Evolutionary conservation across 2,797 vertebrate genomes (phyloP), one percentile per base, ranked within the genome.

Genomic region (Vespertilio murinus): DNA sequence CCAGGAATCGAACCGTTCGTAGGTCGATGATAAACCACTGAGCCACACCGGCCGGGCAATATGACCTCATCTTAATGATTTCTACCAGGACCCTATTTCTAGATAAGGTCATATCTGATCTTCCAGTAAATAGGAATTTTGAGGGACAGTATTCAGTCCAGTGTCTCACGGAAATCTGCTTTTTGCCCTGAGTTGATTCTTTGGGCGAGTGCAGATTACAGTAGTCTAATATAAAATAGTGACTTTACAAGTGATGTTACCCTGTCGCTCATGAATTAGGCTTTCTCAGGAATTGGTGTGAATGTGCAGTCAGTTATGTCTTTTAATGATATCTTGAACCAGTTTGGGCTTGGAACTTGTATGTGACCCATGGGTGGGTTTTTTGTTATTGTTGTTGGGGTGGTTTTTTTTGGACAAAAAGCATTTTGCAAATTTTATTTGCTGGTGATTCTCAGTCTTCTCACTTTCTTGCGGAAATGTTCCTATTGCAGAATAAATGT

Each of bases 381-480:
- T 18, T 49, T 49, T 49, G 14, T 20, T n/a, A n/a, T n/a, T n/a
- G n/a, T 42, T 42, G 9, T 2, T 42, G 42, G 42, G 11, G 42
- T 42, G 7, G 8, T 54, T 54, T 54, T 22, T 74, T 94, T 78
- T 59, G 79, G 40, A 74, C 86, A 78, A 78, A 94, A 90, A 56
- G 9, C n/a, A 40, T 89, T 80, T 95, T 94, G 23, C 7, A 93
- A 84, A 54, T 85, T 28, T 92, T 67, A 64, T 42, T 97, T 96
- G 47, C 33, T 88, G 28, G 73, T 95, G 65, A 49, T 91, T 85
- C 64, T 79, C 16, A 91, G 1, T 88, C 25, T 59, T 70, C 49
- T 82, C 14, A 38, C 74, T 97, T 95, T 88, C 61, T 96, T 95
- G 28, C 45, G 71, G 85, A 73, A 74, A 80, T 97, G 90, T 42